A percentile compares a stretch with the other conserved stretches of the same genome.
Conservation (phyloP, 2,113 vertebrate species). For the Pampusana beccarii region DNA sequence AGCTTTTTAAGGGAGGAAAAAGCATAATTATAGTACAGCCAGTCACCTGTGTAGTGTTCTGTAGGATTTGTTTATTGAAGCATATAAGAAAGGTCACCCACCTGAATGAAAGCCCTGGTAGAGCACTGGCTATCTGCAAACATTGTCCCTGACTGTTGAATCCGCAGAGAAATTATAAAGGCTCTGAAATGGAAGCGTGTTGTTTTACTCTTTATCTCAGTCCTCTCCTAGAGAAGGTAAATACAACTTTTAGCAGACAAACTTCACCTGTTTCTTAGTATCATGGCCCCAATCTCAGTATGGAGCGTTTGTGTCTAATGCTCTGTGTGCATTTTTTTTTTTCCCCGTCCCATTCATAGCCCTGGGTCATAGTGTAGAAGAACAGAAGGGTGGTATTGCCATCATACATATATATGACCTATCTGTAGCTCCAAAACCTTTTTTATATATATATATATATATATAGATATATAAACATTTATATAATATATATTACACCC, state of each 20-base stretch:
- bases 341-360: not conserved
- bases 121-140: not conserved
- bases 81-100: not conserved
- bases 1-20: not conserved
- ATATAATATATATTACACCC: too few species aligned
- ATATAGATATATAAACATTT: too few species aligned
- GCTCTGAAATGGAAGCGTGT: too few species aligned
- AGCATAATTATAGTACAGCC: not conserved
- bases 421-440: too few species aligned
- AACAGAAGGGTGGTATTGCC: not conserved
- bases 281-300: not conserved
- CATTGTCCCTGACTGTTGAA: not conserved
- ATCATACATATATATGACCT: not conserved
- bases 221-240: not conserved
- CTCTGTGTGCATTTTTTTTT: not conserved
- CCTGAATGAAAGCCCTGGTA: not conserved
- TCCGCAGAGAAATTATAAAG: not conserved
- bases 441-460: too few species aligned
- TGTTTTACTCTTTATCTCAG: too few species aligned
- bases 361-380: too few species aligned
- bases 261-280: not conserved
- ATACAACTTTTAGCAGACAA: not conserved
- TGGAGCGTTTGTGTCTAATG: not conserved
- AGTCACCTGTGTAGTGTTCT: fast-evolving
- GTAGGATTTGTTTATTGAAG: not conserved